Conservation (phyloP, 1,140 invertebrate genomes). For the Matsumurasca onukii region DNA sequence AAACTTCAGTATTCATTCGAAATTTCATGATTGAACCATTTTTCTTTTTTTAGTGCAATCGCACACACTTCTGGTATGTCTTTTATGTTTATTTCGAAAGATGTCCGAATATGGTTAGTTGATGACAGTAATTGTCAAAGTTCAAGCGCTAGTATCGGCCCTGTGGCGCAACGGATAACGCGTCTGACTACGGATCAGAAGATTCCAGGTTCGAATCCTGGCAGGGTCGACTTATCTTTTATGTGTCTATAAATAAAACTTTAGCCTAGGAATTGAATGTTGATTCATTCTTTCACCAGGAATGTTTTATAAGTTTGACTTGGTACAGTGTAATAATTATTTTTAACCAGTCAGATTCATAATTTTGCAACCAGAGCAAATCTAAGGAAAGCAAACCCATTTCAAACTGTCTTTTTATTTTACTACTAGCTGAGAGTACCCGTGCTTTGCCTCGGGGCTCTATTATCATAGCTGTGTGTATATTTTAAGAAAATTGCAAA, state of each 20-base stretch:
- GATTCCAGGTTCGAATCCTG: slow-evolving; percentile 91
- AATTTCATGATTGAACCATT: too few relatives aligned
- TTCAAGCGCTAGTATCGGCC: too few relatives aligned
- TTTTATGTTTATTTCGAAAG: too few relatives aligned
- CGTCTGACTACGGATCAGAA: slow-evolving; percentile 91
- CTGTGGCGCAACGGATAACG: slow-evolving; percentile 91
- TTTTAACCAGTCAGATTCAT: background rate
- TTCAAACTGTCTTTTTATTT: background rate
- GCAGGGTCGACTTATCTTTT: slow-evolving; percentile 62
- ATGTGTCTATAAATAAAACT: background rate
- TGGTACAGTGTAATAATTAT: background rate
- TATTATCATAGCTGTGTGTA: too few relatives aligned
- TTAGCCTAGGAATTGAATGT: background rate
- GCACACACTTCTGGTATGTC: too few relatives aligned
- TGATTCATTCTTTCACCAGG: background rate
- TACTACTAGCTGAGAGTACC: too few relatives aligned
- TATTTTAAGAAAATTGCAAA: too few relatives aligned
- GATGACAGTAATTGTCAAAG: too few relatives aligned
- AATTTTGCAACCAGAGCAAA: background rate
- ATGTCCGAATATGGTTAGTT: too few relatives aligned
- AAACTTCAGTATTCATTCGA: too few relatives aligned
- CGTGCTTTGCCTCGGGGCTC: too few relatives aligned
- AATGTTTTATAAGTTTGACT: background rate
- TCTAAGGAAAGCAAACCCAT: background rate
- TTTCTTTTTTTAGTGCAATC: too few relatives aligned